These are phyloP conservation scores for Lepidiolamprologus cunningtoni DNA, from an alignment of 2,113 vertebrate species.

Conservation along the genomic window DNA sequence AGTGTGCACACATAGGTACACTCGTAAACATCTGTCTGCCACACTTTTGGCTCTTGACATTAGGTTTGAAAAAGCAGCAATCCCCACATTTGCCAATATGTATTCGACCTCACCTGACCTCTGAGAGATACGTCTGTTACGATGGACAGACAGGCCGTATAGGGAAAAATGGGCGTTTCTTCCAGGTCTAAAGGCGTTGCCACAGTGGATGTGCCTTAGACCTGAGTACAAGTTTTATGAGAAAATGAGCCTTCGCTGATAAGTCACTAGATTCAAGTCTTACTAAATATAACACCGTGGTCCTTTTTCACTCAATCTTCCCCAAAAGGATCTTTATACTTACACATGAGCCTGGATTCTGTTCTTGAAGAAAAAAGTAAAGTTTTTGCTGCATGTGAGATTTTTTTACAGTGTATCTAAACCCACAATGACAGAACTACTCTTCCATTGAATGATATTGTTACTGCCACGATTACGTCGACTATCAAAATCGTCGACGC, in stretches of 20 bases:
- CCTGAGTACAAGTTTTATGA: not conserved
- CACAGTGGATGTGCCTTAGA: not conserved
- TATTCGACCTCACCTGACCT: not conserved
- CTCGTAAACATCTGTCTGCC: not conserved
- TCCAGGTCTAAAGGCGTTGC: not conserved
- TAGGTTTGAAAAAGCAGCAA: not conserved
- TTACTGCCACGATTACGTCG: too few relatives aligned
- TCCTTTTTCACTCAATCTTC: not conserved
- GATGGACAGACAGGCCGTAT: fast-evolving
- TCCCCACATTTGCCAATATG: not conserved
- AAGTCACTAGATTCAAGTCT: not conserved
- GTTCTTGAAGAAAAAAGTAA: not conserved
- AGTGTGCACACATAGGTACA: not conserved
- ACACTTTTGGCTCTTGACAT: not conserved
- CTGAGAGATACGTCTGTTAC: not conserved
- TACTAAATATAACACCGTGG: not conserved
- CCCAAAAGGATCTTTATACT: not conserved
- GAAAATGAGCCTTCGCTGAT: not conserved
- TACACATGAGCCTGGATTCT: not conserved
- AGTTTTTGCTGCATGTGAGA: not conserved
- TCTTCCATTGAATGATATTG: not conserved
- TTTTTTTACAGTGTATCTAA: not conserved
- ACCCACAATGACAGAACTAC: not conserved
- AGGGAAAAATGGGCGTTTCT: not conserved
- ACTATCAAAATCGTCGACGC: too few relatives aligned